phyloP scores from a whole-genome alignment of 2,888 invertebrate genomes.

The Odontocolon sp. region DNA sequence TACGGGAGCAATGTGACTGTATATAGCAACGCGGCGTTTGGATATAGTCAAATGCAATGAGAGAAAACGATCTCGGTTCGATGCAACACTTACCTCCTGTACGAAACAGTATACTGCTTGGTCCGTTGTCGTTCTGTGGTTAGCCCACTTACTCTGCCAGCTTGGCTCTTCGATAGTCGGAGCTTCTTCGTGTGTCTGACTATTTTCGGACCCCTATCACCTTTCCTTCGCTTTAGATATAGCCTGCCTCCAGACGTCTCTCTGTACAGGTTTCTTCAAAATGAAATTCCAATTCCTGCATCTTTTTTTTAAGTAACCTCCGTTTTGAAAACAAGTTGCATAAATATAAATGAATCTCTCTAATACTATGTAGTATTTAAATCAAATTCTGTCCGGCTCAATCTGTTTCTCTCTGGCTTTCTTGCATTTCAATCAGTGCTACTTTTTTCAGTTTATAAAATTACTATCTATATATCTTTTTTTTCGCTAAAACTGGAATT shows the following conservation, averaged over 20 bases:
- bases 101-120: slow-evolving; percentile 7
- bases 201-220: slow-evolving; percentile 37
- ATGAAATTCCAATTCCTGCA: background rate
- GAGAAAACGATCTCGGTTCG: slow-evolving; percentile 56
- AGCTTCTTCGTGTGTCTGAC: slow-evolving; percentile 17
- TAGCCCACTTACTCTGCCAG: slow-evolving; percentile 11
- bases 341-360: too few species aligned
- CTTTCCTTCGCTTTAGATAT: slow-evolving; percentile 10
- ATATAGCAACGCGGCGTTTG: too few species aligned
- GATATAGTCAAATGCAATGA: background rate
- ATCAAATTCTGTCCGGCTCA: too few species aligned
- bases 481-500: too few species aligned
- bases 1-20: too few species aligned
- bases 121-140: slow-evolving; percentile 31
- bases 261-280: background rate
- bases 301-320: too few species aligned
- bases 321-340: too few species aligned
- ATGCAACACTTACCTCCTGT: slow-evolving; percentile 43
- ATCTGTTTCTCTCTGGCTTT: too few species aligned
- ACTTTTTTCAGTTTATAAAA: too few species aligned
- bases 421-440: too few species aligned
- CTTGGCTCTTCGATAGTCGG: background rate
- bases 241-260: background rate
- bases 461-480: too few species aligned
- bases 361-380: too few species aligned